phyloP scores from a whole-genome alignment of 92 coral and sea anemone genomes.

The Actinostola sp. region DNA sequence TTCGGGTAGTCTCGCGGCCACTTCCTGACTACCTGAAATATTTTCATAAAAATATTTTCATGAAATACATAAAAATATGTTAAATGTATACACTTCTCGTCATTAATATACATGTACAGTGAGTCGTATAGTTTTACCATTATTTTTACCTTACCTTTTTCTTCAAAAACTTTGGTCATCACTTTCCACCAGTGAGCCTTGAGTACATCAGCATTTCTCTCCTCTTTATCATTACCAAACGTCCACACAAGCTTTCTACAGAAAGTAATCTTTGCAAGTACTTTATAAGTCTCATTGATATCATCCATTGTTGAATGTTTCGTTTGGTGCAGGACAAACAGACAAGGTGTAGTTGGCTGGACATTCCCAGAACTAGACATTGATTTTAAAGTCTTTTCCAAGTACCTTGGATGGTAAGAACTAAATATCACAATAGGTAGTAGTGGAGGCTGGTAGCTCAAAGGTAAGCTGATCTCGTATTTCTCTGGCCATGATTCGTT shows the following conservation, averaged over 20 bases:
- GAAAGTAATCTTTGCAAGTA: constrained; percentile 83
- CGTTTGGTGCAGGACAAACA: constrained; percentile 84
- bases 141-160: constrained; percentile 78
- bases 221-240: constrained; percentile 87
- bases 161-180: constrained; percentile 88
- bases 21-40: too few species aligned
- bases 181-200: constrained; percentile 94
- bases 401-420: constrained; percentile 84
- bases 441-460: constrained; percentile 61
- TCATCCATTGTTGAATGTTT: constrained; percentile 77
- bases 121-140: too few species aligned
- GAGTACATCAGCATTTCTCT: constrained; percentile 72
- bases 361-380: constrained; percentile 82
- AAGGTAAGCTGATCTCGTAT: constrained; percentile 55
- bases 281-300: constrained; percentile 83
- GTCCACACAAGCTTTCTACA: constrained; percentile 90
- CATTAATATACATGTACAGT: too few species aligned
- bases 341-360: constrained; percentile 82
- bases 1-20: too few species aligned
- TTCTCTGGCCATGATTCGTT: constrained; percentile 73
- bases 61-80: too few species aligned
- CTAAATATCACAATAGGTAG: constrained; percentile 88
- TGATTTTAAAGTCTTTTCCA: constrained; percentile 85
- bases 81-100: too few species aligned
- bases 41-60: too few species aligned